A percentile compares a stretch with the other conserved stretches of the same genome.
These are phyloP conservation scores for Drosophila pectinifera DNA, from an alignment of 1,140 invertebrate species.

Conservation along the genomic window DNA sequence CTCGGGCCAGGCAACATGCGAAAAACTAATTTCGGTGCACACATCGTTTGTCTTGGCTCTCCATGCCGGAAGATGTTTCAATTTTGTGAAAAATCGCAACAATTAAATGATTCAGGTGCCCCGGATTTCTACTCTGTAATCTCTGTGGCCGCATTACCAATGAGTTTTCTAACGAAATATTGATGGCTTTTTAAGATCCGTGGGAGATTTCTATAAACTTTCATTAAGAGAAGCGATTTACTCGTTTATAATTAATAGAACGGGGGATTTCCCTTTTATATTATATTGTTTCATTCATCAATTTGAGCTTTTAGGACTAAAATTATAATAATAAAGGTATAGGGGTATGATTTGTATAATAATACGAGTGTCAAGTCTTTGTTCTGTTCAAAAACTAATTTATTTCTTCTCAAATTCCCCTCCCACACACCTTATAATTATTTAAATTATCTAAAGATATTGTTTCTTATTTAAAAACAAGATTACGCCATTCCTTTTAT, in stretches of 20 bases:
- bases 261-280: too few relatives aligned
- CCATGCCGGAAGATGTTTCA: constrained; percentile 79
- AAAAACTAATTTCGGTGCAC: constrained; percentile 82
- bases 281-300: too few relatives aligned
- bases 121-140: constrained; percentile 66
- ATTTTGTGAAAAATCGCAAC: constrained; percentile 79
- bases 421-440: not conserved
- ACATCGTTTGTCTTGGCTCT: constrained; percentile 73
- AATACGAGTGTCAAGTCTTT: too few relatives aligned
- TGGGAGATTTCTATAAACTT: too few relatives aligned
- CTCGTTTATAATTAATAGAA: too few relatives aligned
- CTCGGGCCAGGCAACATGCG: constrained; percentile 71
- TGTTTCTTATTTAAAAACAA: not conserved
- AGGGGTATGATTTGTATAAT: too few relatives aligned
- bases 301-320: too few relatives aligned
- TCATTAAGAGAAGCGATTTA: too few relatives aligned
- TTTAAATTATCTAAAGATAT: not conserved
- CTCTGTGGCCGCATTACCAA: constrained; percentile 24
- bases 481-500: not conserved
- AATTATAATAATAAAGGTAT: too few relatives aligned
- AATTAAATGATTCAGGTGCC: constrained; percentile 78
- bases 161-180: not conserved
- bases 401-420: too few relatives aligned
- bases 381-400: too few relatives aligned
- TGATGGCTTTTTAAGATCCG: not conserved